Percentiles rank a stretch among this genome's conserved stretches.
Evolutionary conservation across 2,113 vertebrate genomes (phyloP).

Genomic region (Oreochromis aureus): DNA sequence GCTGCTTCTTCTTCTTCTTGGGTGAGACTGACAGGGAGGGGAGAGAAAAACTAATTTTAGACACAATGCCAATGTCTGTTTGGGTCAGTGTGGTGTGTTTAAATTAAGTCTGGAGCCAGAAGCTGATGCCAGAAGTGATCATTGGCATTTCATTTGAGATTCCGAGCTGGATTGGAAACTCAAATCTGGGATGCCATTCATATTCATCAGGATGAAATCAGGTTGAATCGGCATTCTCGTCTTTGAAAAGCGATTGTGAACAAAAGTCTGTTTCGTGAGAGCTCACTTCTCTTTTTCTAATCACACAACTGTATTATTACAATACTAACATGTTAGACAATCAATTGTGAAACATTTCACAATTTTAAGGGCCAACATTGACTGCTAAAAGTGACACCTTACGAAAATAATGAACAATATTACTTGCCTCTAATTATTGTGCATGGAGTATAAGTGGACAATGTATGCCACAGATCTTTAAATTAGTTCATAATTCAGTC

Average conservation of each 20-base stretch:
- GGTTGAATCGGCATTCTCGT: not conserved
- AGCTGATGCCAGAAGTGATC: not conserved
- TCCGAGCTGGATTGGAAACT: not conserved
- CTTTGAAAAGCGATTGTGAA: not conserved
- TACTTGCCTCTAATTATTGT: not conserved
- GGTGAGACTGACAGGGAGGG: not conserved
- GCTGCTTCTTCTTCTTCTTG: not conserved
- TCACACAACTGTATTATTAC: not conserved
- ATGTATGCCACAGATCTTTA: not conserved
- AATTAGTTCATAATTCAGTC: slow-evolving; percentile 32
- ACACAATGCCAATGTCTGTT: not conserved
- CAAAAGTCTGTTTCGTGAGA: not conserved
- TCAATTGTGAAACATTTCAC: not conserved
- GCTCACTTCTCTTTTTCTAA: not conserved
- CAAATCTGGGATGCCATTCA: not conserved
- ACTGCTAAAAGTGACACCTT: not conserved
- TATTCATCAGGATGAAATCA: not conserved
- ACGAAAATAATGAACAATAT: not conserved
- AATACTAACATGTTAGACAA: not conserved
- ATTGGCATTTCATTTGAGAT: not conserved
- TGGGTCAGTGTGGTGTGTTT: not conserved
- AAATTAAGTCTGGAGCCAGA: not conserved
- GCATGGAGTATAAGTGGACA: not conserved
- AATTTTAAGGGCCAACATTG: not conserved
- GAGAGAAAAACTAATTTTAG: slow-evolving; percentile 14